Conservation (phyloP, 2,113 vertebrate genomes). For the Melanocharis versteri region DNA sequence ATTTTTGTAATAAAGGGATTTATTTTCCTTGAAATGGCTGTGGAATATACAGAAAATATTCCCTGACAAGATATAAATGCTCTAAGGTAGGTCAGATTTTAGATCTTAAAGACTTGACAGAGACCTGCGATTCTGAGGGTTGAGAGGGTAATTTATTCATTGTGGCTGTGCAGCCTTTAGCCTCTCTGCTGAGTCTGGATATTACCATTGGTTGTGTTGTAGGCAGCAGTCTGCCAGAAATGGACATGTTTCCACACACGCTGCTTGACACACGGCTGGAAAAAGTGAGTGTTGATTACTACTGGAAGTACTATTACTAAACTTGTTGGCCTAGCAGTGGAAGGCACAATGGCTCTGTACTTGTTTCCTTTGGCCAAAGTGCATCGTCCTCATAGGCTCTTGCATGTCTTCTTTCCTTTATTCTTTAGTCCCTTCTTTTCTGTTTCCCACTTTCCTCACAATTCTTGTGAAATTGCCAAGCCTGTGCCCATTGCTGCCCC, state of each 20-base stretch:
- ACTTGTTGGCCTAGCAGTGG: background rate
- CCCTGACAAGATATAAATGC: background rate
- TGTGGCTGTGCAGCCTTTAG: background rate
- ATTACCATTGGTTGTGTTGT: background rate
- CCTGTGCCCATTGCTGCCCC: background rate
- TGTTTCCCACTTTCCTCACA: background rate
- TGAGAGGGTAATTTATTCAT: background rate
- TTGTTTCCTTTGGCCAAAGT: background rate
- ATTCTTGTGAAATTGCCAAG: background rate
- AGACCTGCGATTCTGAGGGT: background rate
- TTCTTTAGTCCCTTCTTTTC: background rate
- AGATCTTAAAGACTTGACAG: background rate
- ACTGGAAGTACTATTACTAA: background rate
- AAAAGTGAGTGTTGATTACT: background rate
- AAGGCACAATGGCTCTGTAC: background rate
- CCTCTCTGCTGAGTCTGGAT: background rate
- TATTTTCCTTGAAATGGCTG: background rate
- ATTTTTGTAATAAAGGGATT: background rate
- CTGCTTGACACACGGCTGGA: background rate
- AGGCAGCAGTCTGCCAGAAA: background rate
- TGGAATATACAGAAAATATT: background rate
- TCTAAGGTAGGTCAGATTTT: conserved; percentile 3
- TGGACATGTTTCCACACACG: background rate
- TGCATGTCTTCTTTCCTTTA: background rate
- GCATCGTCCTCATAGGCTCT: background rate